Evolutionary conservation across 2,797 vertebrate species (phyloP).

Genomic region (Esox lucius): DNA sequence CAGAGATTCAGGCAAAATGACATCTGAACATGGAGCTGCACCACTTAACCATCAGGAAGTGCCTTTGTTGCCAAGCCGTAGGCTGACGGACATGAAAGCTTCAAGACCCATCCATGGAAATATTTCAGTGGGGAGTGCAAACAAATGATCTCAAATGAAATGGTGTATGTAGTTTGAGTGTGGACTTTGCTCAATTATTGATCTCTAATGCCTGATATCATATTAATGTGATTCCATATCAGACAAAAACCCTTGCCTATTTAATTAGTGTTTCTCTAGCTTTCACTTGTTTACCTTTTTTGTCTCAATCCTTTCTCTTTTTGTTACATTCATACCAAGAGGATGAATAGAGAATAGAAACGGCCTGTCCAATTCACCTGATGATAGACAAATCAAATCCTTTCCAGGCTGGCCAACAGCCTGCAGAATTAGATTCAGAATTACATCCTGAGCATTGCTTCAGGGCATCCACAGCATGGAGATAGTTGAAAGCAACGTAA

Average conservation of each 20-base stretch:
- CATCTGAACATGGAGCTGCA: not conserved
- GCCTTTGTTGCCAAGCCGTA: not conserved
- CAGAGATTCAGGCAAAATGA: not conserved
- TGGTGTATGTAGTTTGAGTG: not conserved
- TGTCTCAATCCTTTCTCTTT: not conserved
- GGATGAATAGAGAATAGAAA: not conserved
- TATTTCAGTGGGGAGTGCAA: not conserved
- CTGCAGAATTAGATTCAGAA: not conserved
- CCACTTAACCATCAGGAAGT: not conserved
- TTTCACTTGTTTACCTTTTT: not conserved
- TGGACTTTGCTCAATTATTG: not conserved
- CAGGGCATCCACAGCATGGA: not conserved
- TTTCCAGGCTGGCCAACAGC: not conserved
- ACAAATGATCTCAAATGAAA: not conserved
- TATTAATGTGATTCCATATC: not conserved
- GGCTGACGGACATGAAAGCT: not conserved
- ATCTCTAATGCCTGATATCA: not conserved
- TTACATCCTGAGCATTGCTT: not conserved
- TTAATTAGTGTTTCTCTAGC: not conserved
- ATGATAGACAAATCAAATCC: not conserved
- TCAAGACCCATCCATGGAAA: not conserved
- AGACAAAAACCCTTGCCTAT: not conserved
- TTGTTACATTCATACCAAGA: not conserved
- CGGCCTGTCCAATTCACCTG: not conserved
- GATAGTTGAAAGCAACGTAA: not conserved